Percentiles rank a stretch among this genome's conserved stretches.
phyloP scores from a whole-genome alignment of 2,113 vertebrate species.

The Cavia aperea region DNA sequence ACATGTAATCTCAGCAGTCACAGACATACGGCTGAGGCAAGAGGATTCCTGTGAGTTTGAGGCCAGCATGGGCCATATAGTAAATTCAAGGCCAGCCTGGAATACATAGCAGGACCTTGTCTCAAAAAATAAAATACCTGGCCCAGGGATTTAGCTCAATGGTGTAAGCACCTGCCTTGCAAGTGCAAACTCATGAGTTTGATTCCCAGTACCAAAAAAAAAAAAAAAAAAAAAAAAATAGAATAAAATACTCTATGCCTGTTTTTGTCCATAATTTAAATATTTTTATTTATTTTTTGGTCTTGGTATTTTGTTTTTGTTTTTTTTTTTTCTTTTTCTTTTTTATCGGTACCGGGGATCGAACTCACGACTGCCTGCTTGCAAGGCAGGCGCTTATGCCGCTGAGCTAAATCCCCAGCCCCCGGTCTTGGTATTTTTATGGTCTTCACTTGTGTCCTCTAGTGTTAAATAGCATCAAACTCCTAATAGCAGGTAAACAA shows the following conservation, averaged over 20 bases:
- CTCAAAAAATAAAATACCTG: background rate
- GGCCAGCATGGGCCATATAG: background rate
- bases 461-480: constrained; percentile 14
- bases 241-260: background rate
- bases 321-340: no score
- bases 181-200: no score
- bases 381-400: no score
- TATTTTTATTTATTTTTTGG: background rate
- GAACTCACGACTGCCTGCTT: no score
- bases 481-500: constrained; percentile 10
- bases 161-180: no score
- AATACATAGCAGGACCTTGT: background rate
- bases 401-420: no score
- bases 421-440: background rate
- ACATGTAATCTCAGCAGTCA: background rate
- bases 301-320: no score
- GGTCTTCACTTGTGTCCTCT: background rate
- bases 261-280: constrained; percentile 37
- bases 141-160: no score
- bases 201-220: no score
- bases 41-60: background rate
- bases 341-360: no score
- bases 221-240: no score
- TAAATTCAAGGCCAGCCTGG: background rate
- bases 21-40: background rate